A percentile compares a stretch with the other conserved stretches of the same genome.
phyloP scores from a whole-genome alignment of 2,797 vertebrate species.

The Hyperoplus lanceolatus region DNA sequence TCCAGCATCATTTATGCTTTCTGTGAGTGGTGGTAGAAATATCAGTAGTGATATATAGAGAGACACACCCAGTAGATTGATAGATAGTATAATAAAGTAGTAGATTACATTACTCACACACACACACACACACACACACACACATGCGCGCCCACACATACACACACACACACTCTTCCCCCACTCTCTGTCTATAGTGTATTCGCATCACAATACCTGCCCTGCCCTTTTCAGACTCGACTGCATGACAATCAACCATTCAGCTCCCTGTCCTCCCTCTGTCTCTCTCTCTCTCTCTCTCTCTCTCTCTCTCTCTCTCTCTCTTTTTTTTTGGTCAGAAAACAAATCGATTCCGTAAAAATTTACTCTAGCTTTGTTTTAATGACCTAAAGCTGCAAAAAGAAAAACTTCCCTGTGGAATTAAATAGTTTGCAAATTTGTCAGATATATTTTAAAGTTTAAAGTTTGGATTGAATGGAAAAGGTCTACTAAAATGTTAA shows the following conservation, averaged over 20 bases:
- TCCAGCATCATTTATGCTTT: background rate
- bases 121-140: slow-evolving; percentile 30
- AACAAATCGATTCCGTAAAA: too few relatives aligned
- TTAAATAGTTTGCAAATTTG: background rate
- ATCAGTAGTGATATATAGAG: slow-evolving; percentile 32
- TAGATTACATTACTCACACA: slow-evolving; percentile 59
- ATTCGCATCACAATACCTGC: slow-evolving; percentile 83
- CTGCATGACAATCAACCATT: slow-evolving; percentile 82
- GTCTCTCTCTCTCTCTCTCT: slow-evolving; percentile 15
- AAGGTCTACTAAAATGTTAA: too few relatives aligned
- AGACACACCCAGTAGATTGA: slow-evolving; percentile 62
- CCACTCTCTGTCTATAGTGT: slow-evolving; percentile 51
- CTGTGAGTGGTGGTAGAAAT: background rate
- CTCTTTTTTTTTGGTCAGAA: slow-evolving; percentile 3
- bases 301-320: slow-evolving; percentile 10
- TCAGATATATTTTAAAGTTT: background rate
- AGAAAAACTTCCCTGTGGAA: background rate
- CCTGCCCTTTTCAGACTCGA: slow-evolving; percentile 79
- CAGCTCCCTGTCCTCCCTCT: slow-evolving; percentile 52
- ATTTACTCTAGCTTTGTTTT: background rate
- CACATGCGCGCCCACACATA: slow-evolving; percentile 18
- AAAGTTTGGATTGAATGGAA: background rate
- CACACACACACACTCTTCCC: slow-evolving; percentile 50
- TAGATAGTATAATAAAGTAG: too few relatives aligned
- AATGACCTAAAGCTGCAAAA: slow-evolving; percentile 2